Conservation (phyloP, 2,113 vertebrate genomes). For the Neotoma lepida region DNA sequence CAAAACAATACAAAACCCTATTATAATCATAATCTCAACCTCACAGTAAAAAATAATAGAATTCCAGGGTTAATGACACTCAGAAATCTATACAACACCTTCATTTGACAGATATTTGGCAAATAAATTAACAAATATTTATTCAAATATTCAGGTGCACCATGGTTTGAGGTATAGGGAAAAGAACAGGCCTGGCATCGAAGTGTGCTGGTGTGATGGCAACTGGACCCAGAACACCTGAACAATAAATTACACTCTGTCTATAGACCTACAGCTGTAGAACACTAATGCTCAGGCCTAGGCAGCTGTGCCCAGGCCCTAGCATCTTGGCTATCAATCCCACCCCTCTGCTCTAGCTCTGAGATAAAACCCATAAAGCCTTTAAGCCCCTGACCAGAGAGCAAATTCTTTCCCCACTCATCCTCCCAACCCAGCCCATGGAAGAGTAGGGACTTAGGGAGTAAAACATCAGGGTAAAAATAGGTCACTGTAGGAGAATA, state of each 20-base stretch:
- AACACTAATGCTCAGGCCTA: constrained; percentile 37
- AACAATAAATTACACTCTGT: constrained; percentile 30
- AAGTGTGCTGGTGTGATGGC: neutral
- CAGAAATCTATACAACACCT: constrained; percentile 12
- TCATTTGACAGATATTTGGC: constrained; percentile 51
- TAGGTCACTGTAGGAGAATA: constrained; percentile 83
- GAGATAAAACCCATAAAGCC: constrained; percentile 85
- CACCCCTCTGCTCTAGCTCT: constrained; percentile 58
- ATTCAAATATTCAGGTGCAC: neutral
- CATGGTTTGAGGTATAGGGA: neutral
- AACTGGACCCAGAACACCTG: neutral
- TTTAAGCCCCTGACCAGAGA: constrained; percentile 86
- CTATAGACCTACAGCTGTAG: constrained; percentile 21
- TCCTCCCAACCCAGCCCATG: constrained; percentile 68
- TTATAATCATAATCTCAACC: neutral
- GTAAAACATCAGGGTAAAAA: constrained; percentile 83
- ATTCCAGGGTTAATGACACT: neutral
- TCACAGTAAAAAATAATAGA: constrained; percentile 39
- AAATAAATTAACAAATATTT: constrained; percentile 58
- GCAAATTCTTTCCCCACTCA: constrained; percentile 85
- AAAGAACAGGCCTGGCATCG: neutral
- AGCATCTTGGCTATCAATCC: constrained; percentile 48
- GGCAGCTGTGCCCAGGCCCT: constrained; percentile 40
- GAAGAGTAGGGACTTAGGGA: constrained; percentile 85
- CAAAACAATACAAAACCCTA: neutral